Evolutionary conservation across 2,888 invertebrate genomes (phyloP).

Genomic region (Incurvaria masculella): DNA sequence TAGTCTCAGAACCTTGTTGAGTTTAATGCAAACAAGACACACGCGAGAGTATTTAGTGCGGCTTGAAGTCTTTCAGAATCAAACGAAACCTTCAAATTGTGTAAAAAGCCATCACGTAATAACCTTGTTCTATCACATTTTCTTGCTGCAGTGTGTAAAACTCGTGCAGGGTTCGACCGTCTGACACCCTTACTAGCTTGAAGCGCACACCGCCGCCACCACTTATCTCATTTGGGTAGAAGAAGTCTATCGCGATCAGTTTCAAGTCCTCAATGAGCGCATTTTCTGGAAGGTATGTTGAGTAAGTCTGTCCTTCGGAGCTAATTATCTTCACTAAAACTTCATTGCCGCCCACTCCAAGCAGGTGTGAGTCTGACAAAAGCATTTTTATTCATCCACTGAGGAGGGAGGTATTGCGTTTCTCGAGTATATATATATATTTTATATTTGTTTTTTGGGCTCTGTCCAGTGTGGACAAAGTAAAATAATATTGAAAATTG

Average conservation of each 20-base stretch:
- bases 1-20: too few relatives aligned
- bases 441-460: too few relatives aligned
- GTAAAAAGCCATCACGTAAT: neutral
- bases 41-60: too few relatives aligned
- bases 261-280: conserved; percentile 43
- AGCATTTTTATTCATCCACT: conserved; percentile 31
- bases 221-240: conserved; percentile 33
- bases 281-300: conserved; percentile 34
- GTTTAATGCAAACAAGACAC: too few relatives aligned
- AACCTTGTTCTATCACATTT: conserved; percentile 28
- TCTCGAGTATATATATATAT: too few relatives aligned
- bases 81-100: too few relatives aligned
- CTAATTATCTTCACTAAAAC: conserved; percentile 38
- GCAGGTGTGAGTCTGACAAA: conserved; percentile 32
- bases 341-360: conserved; percentile 22
- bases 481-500: too few relatives aligned
- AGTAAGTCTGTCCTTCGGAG: conserved; percentile 38
- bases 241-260: conserved; percentile 36
- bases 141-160: conserved; percentile 40
- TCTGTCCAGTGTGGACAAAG: too few relatives aligned
- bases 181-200: conserved; percentile 39
- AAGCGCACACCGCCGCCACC: conserved; percentile 34
- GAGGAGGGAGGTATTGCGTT: too few relatives aligned
- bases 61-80: too few relatives aligned
- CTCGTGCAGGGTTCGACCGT: conserved; percentile 38